phyloP scores from a whole-genome alignment of 2,888 invertebrate species.

The Coremacera marginata region DNA sequence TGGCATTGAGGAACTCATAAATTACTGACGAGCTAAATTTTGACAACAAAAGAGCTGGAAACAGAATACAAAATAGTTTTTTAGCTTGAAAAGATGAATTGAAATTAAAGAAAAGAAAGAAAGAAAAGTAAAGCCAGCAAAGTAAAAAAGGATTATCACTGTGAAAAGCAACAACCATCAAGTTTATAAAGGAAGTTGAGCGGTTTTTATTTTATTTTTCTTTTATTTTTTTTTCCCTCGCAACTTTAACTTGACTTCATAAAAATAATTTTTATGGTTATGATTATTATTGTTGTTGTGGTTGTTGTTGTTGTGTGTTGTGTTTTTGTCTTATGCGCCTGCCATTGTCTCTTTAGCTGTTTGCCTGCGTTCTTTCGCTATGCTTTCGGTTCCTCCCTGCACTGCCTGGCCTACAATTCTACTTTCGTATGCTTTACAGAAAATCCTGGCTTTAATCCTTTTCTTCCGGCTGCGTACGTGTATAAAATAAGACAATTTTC shows the following conservation, averaged over 20 bases:
- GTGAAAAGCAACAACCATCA: not conserved
- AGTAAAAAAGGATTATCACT: not conserved
- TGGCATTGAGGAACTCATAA: too few species aligned
- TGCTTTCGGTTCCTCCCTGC: not conserved
- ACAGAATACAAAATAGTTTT: too few species aligned
- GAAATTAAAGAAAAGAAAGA: not conserved
- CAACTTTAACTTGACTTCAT: not conserved
- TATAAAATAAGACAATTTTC: constrained; percentile 22
- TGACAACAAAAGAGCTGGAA: too few species aligned
- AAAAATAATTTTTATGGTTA: constrained; percentile 7
- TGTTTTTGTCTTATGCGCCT: not conserved
- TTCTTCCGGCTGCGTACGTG: not conserved
- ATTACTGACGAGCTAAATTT: too few species aligned
- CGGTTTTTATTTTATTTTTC: not conserved
- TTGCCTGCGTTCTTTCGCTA: not conserved
- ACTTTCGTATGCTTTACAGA: not conserved
- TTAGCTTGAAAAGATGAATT: not conserved
- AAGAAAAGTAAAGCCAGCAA: not conserved
- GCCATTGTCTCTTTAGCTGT: not conserved
- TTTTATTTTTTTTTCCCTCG: not conserved
- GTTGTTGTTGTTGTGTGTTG: not conserved
- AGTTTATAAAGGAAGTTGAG: not conserved
- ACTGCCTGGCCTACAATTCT: not conserved
- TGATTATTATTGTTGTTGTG: not conserved
- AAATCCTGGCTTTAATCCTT: not conserved